Evolutionary conservation across 2,888 invertebrate genomes (phyloP).

Genomic region (Nematopogon swammerdamellus): DNA sequence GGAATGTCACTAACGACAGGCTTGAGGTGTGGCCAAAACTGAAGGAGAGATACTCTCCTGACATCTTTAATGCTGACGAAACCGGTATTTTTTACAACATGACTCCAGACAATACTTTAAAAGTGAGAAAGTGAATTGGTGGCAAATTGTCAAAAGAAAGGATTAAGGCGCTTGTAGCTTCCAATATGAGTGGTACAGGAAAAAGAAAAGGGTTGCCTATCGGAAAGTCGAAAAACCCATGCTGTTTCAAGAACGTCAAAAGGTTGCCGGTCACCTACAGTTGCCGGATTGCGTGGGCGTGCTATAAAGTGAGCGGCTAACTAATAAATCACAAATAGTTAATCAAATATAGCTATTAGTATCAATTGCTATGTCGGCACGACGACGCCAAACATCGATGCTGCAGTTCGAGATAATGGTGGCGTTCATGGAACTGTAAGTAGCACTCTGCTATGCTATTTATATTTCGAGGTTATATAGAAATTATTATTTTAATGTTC

Average conservation of each 20-base stretch:
- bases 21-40: slow-evolving; percentile 16
- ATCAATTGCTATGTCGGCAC: too few species aligned
- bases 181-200: slow-evolving; percentile 20
- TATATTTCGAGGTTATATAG: too few species aligned
- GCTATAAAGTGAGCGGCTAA: too few species aligned
- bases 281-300: too few species aligned
- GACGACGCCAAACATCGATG: too few species aligned
- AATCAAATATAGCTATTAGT: too few species aligned
- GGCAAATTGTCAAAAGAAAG: slow-evolving; percentile 19
- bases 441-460: too few species aligned
- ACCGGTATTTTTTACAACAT: slow-evolving; percentile 18
- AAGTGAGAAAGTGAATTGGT: slow-evolving; percentile 17
- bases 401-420: too few species aligned
- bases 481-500: too few species aligned
- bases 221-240: slow-evolving; percentile 19
- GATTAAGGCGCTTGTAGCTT: slow-evolving; percentile 19
- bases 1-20: slow-evolving; percentile 11
- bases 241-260: slow-evolving; percentile 21
- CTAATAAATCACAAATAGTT: too few species aligned
- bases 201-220: slow-evolving; percentile 20
- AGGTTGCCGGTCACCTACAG: slow-evolving; percentile 17
- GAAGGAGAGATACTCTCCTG: slow-evolving; percentile 12
- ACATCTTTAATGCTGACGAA: slow-evolving; percentile 18
- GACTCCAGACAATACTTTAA: slow-evolving; percentile 17
- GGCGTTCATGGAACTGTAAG: too few species aligned